Evolutionary conservation across 1,140 invertebrate species (phyloP), one percentile per base, ranked within the genome.

Genomic region (Coelopa frigida): DNA sequence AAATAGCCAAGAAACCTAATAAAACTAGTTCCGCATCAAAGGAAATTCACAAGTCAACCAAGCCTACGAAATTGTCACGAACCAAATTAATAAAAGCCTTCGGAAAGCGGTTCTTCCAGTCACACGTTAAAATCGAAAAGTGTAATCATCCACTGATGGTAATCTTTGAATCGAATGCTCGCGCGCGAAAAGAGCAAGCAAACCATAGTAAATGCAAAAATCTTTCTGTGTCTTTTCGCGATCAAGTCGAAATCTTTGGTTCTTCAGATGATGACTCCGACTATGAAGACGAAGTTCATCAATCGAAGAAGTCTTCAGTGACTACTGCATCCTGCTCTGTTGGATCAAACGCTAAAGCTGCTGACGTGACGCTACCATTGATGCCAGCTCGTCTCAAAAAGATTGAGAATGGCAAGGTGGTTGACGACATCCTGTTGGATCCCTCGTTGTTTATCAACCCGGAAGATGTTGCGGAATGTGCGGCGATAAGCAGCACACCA

Each of bases 191-290:
- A 12, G 4, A 23, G 8, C 35, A 47, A 38, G 20, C 32, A 1
- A 48, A 43, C 20, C 20, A 18, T 6, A 44, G 27, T 14, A 48
- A 51, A 33, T 32, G 20, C 1, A 51, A 51, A 43, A 49, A 52
- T 46, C 26, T 52, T 2, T 49, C 51, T 0, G 51, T 53, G 5
- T 53, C 51, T 5, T 53, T 53, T 42, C 36, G 45, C 4, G 51
- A 53, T 21, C 39, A 46, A 8, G 51, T 53, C 5, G 51, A 53
- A 43, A 48, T 53, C 37, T 47, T 53, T 50, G 51, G 51, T 4
- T 29, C 27, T 12, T 41, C 47, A 3, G 48, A 39, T 31, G 27
- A 24, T n/a, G 44, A 45, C 32, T 46, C 46, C n/a, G 46, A 50
- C 20, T 38, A 50, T 29, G 39, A 37, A 10, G 10, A 21, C 20